phyloP scores from a whole-genome alignment of 2,888 invertebrate species.

The Alsophila aescularia region DNA sequence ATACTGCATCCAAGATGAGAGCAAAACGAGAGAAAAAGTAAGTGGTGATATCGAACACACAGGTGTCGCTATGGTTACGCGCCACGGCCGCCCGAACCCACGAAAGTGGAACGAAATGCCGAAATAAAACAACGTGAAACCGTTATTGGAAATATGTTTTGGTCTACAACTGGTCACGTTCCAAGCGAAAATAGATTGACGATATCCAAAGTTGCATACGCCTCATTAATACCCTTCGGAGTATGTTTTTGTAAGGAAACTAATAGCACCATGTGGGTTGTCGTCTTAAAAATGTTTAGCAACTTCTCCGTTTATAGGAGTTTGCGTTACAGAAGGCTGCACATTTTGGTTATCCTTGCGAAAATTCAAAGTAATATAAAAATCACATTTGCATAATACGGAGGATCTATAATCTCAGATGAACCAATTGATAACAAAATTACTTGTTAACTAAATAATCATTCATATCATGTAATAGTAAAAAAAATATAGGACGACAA shows the following conservation, averaged over 20 bases:
- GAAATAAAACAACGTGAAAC: constrained; percentile 57
- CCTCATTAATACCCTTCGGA: not conserved
- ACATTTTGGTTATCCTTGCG: constrained; percentile 41
- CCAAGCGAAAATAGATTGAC: constrained; percentile 8
- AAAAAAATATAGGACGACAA: too few relatives aligned
- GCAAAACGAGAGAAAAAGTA: not conserved
- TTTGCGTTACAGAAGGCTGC: constrained; percentile 36
- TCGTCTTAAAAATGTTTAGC: constrained; percentile 32
- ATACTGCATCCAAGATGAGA: not conserved
- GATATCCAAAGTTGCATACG: not conserved
- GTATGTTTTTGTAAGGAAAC: not conserved
- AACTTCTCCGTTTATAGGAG: constrained; percentile 37
- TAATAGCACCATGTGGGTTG: constrained; percentile 33
- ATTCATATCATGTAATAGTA: too few relatives aligned
- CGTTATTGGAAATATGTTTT: constrained; percentile 51
- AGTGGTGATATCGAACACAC: constrained; percentile 61
- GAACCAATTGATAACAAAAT: constrained; percentile 4
- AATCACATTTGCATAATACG: constrained; percentile 9
- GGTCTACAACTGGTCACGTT: constrained; percentile 23
- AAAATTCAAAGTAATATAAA: constrained; percentile 34
- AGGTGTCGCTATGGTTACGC: constrained; percentile 67
- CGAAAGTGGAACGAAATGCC: constrained; percentile 74
- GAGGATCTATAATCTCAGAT: constrained; percentile 7
- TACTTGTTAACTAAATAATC: not conserved
- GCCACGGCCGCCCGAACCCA: constrained; percentile 48